These are phyloP conservation scores for Pseudomyrmex concolor DNA, from an alignment of 1,140 invertebrate species.

Conservation along the genomic window DNA sequence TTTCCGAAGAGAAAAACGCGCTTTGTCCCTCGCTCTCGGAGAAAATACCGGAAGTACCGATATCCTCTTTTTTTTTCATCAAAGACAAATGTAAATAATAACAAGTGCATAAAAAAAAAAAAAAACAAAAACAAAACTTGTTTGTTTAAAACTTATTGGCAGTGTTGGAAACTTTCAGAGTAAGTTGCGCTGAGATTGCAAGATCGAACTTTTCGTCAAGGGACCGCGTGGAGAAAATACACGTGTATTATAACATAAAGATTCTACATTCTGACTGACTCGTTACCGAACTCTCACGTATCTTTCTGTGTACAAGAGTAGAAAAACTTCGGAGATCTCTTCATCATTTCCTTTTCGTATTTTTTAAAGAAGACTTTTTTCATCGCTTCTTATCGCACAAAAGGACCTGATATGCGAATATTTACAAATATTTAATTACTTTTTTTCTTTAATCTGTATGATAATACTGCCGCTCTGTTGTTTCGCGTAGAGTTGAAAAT, in stretches of 20 bases:
- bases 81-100: slow-evolving; percentile 34
- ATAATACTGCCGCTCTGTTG: slow-evolving; percentile 62
- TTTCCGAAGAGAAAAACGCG: slow-evolving; percentile 9
- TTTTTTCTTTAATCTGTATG: slow-evolving; percentile 14
- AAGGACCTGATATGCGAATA: slow-evolving; percentile 71
- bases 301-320: slow-evolving; percentile 69
- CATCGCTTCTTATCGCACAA: slow-evolving; percentile 35
- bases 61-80: neutral
- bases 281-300: slow-evolving; percentile 36
- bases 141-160: slow-evolving; percentile 71
- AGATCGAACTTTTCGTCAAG: slow-evolving; percentile 55
- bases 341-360: slow-evolving; percentile 5
- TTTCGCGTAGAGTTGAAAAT: slow-evolving; percentile 57
- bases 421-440: slow-evolving; percentile 64
- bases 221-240: slow-evolving; percentile 41
- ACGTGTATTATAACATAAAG: slow-evolving; percentile 54
- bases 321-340: slow-evolving; percentile 65
- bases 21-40: slow-evolving; percentile 14
- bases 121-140: slow-evolving; percentile 62
- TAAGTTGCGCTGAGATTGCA: slow-evolving; percentile 55
- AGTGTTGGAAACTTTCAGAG: slow-evolving; percentile 75
- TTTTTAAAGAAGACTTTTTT: neutral
- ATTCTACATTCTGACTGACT: slow-evolving; percentile 54
- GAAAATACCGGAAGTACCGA: slow-evolving; percentile 17
- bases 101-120: slow-evolving; percentile 49